Conservation (phyloP, 2,797 vertebrate genomes). For the Florisuga fusca region DNA sequence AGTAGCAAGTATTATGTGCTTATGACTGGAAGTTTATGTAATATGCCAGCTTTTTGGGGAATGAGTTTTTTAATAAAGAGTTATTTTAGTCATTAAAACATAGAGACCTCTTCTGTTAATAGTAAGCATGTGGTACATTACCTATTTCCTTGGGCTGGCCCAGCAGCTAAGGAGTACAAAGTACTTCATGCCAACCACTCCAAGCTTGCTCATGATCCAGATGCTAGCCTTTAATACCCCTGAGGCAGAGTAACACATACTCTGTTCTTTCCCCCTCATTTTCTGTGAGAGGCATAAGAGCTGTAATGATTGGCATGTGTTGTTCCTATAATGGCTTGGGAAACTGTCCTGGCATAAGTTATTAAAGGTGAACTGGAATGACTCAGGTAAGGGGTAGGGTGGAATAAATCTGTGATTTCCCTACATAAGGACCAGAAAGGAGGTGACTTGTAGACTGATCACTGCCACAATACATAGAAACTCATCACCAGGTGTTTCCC, state of each 20-base stretch:
- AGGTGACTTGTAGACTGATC: constrained; percentile 24
- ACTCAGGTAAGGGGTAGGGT: constrained; percentile 10
- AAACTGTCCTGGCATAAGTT: constrained; percentile 29
- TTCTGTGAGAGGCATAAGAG: constrained; percentile 35
- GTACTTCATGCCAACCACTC: neutral
- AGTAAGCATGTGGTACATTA: neutral
- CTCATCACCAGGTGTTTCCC: neutral
- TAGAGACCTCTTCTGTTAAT: neutral
- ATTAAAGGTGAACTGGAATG: constrained; percentile 27
- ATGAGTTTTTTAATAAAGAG: neutral
- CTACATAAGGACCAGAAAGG: neutral
- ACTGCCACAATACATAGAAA: constrained; percentile 22
- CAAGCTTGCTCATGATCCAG: neutral
- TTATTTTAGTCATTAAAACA: neutral
- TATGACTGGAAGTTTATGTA: neutral
- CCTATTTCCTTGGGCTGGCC: neutral
- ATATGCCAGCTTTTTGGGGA: neutral
- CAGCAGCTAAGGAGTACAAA: constrained; percentile 3
- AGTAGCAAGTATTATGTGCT: neutral
- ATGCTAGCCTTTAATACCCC: neutral
- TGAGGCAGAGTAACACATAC: neutral
- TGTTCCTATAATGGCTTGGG: constrained; percentile 25
- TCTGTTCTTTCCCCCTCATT: constrained; percentile 21
- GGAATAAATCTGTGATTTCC: constrained; percentile 16
- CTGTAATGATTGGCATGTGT: constrained; percentile 19